Conservation (phyloP, 2,888 invertebrate genomes). For the Globia sparganii region DNA sequence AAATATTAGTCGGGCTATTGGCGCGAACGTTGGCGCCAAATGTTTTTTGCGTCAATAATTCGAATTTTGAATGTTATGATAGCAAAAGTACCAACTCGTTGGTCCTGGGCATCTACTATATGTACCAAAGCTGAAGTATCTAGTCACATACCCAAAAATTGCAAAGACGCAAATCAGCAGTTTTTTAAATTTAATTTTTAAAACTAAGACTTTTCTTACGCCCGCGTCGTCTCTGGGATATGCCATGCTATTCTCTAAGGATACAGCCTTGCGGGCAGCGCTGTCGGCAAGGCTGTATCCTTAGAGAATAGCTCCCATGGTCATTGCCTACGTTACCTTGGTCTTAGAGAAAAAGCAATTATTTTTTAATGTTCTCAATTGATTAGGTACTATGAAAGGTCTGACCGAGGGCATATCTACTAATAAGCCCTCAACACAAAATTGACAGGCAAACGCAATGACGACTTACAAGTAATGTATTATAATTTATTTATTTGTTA, state of each 20-base stretch:
- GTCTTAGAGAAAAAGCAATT: neutral
- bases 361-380: neutral
- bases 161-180: neutral
- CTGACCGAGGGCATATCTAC: constrained; percentile 1
- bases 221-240: neutral
- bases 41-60: constrained; percentile 26
- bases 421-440: neutral
- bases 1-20: constrained; percentile 52
- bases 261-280: no score
- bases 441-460: constrained; percentile 8
- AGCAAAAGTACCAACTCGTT: neutral
- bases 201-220: neutral
- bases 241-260: no score
- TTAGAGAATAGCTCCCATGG: no score
- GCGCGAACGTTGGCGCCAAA: constrained; percentile 59
- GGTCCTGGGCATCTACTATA: neutral
- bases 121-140: neutral
- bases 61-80: neutral
- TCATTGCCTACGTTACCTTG: neutral
- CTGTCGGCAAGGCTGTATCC: no score
- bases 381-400: neutral
- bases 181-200: no score
- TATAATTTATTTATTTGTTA: neutral
- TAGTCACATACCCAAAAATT: neutral
- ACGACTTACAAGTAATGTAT: neutral